Evolutionary conservation across 1,140 invertebrate genomes (phyloP), one percentile per base, ranked within the genome.

Genomic region (Drosophila nannoptera): DNA sequence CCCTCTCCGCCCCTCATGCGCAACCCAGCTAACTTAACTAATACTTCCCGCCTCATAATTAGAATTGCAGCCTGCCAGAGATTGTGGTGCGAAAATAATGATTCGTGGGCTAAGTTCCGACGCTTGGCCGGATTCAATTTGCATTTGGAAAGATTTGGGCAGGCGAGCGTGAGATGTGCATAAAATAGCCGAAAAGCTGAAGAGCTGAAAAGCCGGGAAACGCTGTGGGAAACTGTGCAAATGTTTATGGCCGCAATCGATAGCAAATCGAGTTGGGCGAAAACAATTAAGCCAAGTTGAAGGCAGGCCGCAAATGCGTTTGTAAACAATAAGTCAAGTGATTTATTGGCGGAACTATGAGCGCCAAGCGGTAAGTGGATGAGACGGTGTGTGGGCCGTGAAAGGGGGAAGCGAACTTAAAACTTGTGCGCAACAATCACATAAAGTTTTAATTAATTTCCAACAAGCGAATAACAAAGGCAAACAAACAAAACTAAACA

Each of bases 381-480:
- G 8, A 11, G 11, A 11, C 22, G 7, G 42, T 45, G 14, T 53
- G 11, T 5, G 42, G 12, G 38, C 0, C 4, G 11, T n/a, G 11
- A 0, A n/a, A 11, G 22, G 14, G 22, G 22, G 6, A 22, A 22
- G 22, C 22, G 5, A 5, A 31, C 31, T 52, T 36, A 64, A 64
- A 84, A 80, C 75, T 84, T 78, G 40, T 55, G 69, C 42, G 56
- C 77, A 78, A 86, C 81, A 84, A 86, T 86, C 81, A 77, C 66
- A 86, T 81, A 84, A 84, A 84, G 63, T 86, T 84, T 84, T 84
- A 81, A 84, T 84, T 84, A 84, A 84, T 84, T 84, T 86, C 74
- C 86, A 84, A 84, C 81, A 83, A 64, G 64, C 75, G 59, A 68
- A 83, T 12, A 78, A 69, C 66, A 83, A 14, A 45, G 74, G 63